Evolutionary conservation across 2,888 invertebrate genomes (phyloP), one percentile per base, ranked within the genome.

Genomic region (Gortyna flavago): DNA sequence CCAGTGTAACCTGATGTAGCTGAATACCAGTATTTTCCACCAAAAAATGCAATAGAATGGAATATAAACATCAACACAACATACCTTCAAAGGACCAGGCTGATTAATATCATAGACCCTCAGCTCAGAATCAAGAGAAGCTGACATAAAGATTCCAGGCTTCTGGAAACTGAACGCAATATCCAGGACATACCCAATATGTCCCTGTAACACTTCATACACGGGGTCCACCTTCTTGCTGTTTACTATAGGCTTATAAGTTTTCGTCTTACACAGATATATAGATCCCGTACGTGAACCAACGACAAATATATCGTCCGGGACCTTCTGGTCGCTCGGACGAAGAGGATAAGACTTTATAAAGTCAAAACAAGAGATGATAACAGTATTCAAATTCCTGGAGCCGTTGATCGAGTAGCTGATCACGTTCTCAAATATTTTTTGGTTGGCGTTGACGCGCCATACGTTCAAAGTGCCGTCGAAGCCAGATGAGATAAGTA

Each of bases 41-140:
- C 29, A 59, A 2, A 29, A 59, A 59, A 59, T 41, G 41, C 8
- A 13, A n/a, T n/a, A 57, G 29, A 44, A 44, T 29, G 11, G 3
- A 0, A 25, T 32, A 32, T 5, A 16, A 67, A 13, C 0, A 67
- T 32, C 1, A 67, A 8, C 25, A 59, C 29, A 61, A 76, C 86
- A 86, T 77, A 95, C 96, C 93, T 94, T 96, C 74, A 96, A 79
- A 5, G 95, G 95, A 71, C 90, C 88, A 0, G 86, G 75, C 79
- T 95, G 95, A 16, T 90, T 90, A 0, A 96, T 90, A 82, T 95
- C 92, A 80, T 95, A 96, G 1, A 96, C 83, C 7, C 95, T 88
- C 44, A 96, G 61, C 84, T 96, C 96, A 0, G 96, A 94, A 70
- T 96, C 96, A 62, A 95, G 94, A 0, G 95, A 94, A 8, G 95